Evolutionary conservation across 2,888 invertebrate species (phyloP).

Genomic region (Notocelia uddmanniana): DNA sequence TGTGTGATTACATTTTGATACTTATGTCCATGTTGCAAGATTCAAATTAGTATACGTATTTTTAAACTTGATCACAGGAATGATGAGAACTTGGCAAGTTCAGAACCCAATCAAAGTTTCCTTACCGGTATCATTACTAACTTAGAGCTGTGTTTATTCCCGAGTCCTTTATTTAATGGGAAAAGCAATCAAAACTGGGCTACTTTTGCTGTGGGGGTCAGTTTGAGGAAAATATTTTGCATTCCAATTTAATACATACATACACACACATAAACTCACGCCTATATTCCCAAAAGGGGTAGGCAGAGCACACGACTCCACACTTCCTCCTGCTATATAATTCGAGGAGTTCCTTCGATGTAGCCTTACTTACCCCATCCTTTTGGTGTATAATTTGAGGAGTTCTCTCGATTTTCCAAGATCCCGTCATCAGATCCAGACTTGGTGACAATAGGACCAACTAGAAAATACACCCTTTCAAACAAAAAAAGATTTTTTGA

Average conservation of each 20-base stretch:
- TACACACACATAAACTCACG: too few relatives aligned
- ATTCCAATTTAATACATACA: neutral
- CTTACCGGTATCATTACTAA: slow-evolving; percentile 22
- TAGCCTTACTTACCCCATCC: too few relatives aligned
- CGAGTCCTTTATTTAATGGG: slow-evolving; percentile 9
- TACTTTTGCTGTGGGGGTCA: neutral
- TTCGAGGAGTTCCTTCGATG: too few relatives aligned
- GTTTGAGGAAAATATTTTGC: neutral
- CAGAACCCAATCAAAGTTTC: slow-evolving; percentile 33
- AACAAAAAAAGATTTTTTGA: too few relatives aligned
- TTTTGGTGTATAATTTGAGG: too few relatives aligned
- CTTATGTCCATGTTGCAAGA: neutral
- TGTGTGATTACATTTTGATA: neutral
- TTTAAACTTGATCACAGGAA: neutral
- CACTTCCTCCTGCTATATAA: too few relatives aligned
- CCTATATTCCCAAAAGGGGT: too few relatives aligned
- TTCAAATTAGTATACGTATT: neutral
- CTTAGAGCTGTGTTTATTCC: slow-evolving; percentile 18
- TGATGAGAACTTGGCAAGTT: neutral
- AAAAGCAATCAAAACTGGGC: slow-evolving; percentile 18
- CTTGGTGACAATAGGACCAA: too few relatives aligned
- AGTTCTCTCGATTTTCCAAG: too few relatives aligned
- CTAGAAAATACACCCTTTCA: too few relatives aligned
- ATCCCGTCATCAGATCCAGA: too few relatives aligned
- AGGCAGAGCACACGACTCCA: too few relatives aligned